Percentiles rank a stretch among this genome's conserved stretches.
Evolutionary conservation across 37 sponge, comb jelly and placozoan species (phyloP).

Genomic region (Oopsacas minuta): DNA sequence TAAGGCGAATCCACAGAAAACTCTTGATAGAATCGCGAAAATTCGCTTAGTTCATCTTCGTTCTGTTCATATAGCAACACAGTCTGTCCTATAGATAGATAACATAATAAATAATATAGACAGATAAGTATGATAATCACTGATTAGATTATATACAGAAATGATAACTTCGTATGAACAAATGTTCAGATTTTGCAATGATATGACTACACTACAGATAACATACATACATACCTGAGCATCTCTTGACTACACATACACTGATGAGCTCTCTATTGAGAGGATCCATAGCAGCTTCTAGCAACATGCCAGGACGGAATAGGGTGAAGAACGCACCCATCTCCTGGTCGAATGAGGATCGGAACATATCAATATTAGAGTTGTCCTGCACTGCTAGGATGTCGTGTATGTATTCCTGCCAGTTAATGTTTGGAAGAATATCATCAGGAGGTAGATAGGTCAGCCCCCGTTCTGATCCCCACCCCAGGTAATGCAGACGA

Average conservation of each 20-base stretch:
- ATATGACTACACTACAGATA: not conserved
- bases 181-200: not conserved
- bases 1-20: not conserved
- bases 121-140: not conserved
- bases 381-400: not conserved
- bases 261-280: not conserved
- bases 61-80: slow-evolving; percentile 14
- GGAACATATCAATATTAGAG: slow-evolving; percentile 12
- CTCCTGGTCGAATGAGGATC: not conserved
- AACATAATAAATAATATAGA: not conserved
- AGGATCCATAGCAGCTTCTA: not conserved
- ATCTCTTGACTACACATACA: not conserved
- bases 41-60: slow-evolving; percentile 15
- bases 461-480: not conserved
- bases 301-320: not conserved
- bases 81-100: not conserved
- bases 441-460: not conserved
- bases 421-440: not conserved
- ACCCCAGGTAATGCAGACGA: slow-evolving; percentile 5
- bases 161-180: not conserved
- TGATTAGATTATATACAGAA: not conserved
- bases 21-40: slow-evolving; percentile 6
- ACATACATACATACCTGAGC: not conserved
- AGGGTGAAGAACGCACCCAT: not conserved
- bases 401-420: not conserved